A percentile compares a stretch with the other conserved stretches of the same genome.
These are phyloP conservation scores for Ophion slaviceki DNA, from an alignment of 2,888 invertebrate species.

Conservation along the genomic window DNA sequence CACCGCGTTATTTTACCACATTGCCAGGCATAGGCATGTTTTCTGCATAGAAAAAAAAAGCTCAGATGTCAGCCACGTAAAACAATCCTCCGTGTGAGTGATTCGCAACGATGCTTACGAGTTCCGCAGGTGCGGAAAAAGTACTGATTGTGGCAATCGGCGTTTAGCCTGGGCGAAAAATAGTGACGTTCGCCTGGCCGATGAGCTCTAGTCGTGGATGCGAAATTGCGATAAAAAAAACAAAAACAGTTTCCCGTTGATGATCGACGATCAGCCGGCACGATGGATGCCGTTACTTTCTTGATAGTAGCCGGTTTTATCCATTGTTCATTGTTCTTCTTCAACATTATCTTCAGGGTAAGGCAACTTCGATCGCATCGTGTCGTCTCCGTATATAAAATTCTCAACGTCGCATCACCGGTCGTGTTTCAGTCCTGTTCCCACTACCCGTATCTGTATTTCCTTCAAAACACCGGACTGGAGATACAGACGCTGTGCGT, in stretches of 20 bases:
- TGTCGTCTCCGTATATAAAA: background rate
- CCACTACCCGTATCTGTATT: conserved; percentile 92
- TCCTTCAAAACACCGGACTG: conserved; percentile 91
- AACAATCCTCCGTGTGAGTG: background rate
- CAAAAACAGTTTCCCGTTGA: background rate
- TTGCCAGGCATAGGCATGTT: too few relatives aligned
- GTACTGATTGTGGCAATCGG: background rate
- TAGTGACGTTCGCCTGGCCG: background rate
- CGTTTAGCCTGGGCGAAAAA: background rate
- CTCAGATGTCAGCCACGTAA: background rate
- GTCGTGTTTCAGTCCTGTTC: conserved; percentile 90
- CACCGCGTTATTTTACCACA: too few relatives aligned
- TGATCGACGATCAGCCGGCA: conserved; percentile 41
- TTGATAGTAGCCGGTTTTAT: conserved; percentile 87
- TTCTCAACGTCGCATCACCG: conserved; percentile 25
- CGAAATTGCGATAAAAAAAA: background rate
- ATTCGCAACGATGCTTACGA: conserved; percentile 22
- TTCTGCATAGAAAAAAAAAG: background rate
- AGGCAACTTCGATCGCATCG: conserved; percentile 56
- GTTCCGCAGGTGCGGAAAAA: background rate
- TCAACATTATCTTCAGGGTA: conserved; percentile 94
- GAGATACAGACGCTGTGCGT: conserved; percentile 89
- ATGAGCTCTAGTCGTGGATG: background rate
- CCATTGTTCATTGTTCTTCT: conserved; percentile 90
- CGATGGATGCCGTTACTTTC: conserved; percentile 88